Percentiles rank a stretch among this genome's conserved stretches.
phyloP scores from a whole-genome alignment of 1,140 invertebrate species.

The Lasioglossum baleicum region DNA sequence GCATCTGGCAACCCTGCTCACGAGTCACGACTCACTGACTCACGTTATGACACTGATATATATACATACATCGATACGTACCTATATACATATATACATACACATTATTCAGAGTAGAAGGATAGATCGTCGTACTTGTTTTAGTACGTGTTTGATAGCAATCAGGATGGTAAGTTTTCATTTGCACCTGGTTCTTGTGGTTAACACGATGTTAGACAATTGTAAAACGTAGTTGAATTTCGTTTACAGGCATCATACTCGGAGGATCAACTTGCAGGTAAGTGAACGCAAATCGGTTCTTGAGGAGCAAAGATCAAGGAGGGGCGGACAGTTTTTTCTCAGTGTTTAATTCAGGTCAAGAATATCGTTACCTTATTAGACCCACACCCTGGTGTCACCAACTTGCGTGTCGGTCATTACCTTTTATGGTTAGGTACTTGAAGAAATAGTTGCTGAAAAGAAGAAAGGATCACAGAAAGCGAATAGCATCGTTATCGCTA shows the following conservation, averaged over 20 bases:
- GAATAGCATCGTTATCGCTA: conserved; percentile 35
- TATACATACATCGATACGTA: too few relatives aligned
- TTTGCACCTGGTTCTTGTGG: neutral
- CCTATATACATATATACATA: neutral
- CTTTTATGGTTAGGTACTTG: conserved; percentile 76
- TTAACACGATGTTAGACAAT: neutral
- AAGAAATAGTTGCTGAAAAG: conserved; percentile 59
- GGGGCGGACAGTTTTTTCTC: conserved; percentile 73
- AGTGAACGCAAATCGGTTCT: conserved; percentile 78
- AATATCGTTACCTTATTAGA: conserved; percentile 76
- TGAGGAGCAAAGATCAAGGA: conserved; percentile 69
- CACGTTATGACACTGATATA: too few relatives aligned
- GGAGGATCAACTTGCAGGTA: conserved; percentile 94
- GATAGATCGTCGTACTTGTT: neutral
- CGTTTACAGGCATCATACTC: conserved; percentile 88
- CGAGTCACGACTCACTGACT: too few relatives aligned
- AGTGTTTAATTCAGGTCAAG: conserved; percentile 75
- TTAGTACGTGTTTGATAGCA: neutral
- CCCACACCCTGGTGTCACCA: conserved; percentile 66
- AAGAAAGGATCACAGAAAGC: conserved; percentile 40
- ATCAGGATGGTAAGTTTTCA: conserved; percentile 28
- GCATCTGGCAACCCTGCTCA: too few relatives aligned
- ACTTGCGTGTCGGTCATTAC: conserved; percentile 62
- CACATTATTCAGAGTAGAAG: neutral
- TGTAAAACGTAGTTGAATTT: neutral